Conservation (phyloP, 2,888 invertebrate species). For the Priapulus caudatus region DNA sequence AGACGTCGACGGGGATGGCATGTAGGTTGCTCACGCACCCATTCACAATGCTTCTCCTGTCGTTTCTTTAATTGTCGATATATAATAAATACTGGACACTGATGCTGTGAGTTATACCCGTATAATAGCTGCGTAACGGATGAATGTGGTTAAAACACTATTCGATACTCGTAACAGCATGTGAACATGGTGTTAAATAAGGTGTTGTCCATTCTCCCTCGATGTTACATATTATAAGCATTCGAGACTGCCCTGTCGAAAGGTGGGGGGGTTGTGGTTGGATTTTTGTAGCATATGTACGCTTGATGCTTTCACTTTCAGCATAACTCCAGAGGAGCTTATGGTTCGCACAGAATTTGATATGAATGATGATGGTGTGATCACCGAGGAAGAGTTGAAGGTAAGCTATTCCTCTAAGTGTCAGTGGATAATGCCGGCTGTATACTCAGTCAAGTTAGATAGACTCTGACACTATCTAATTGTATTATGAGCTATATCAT, state of each 20-base stretch:
- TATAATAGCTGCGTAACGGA: too few relatives aligned
- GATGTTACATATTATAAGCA: too few relatives aligned
- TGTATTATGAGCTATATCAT: too few relatives aligned
- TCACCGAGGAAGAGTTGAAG: constrained; percentile 72
- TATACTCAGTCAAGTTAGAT: too few relatives aligned
- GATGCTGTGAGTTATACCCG: too few relatives aligned
- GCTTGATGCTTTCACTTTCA: constrained; percentile 26
- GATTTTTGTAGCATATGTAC: neutral
- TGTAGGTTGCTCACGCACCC: constrained; percentile 27
- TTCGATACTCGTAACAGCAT: too few relatives aligned
- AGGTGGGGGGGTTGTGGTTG: neutral
- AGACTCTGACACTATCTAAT: too few relatives aligned
- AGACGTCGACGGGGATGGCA: constrained; percentile 67
- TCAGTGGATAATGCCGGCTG: too few relatives aligned
- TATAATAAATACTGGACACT: too few relatives aligned
- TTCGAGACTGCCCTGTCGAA: neutral
- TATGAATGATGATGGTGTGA: constrained; percentile 72
- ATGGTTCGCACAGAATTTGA: constrained; percentile 65
- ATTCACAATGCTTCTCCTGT: constrained; percentile 6
- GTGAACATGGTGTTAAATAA: too few relatives aligned
- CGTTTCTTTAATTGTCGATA: constrained; percentile 6
- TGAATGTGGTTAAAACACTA: too few relatives aligned
- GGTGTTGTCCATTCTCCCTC: constrained; percentile 9
- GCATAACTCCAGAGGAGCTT: constrained; percentile 47
- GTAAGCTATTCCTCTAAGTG: constrained; percentile 29